Evolutionary conservation across 2,888 invertebrate genomes (phyloP), one percentile per base, ranked within the genome.

Genomic region (Helleia helle): DNA sequence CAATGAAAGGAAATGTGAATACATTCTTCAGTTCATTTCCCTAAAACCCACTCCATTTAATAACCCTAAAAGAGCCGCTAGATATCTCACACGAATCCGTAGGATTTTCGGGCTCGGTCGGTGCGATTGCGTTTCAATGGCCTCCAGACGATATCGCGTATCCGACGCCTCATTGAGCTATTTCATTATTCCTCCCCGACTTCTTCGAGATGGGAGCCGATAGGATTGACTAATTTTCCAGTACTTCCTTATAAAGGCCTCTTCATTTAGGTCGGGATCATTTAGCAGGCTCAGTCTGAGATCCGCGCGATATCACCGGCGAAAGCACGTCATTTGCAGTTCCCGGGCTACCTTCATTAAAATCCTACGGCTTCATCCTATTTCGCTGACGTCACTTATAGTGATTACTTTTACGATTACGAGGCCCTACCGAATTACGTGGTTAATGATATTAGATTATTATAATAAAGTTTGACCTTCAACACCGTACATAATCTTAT

Each of bases 31-130:
- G 59, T 68, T 76, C 75, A 75, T 84, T 79, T 79, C 67, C 76
- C 67, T 80, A 76, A 81, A 76, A 75, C 77, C 75, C 75, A 76
- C 79, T 81, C 69, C 70, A 65, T 67, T 79, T 80, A 81, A 84
- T 80, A 83, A 77, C 81, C 71, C 68, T 75, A 66, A 80, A 75
- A 65, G 75, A 70, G 67, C 67, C 66, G 65, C 60, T 52, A 65
- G 68, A 77, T 81, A 79, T 80, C 75, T 81, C 72, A 72, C 66
- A 71, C 61, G 68, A 75, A 76, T 76, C 73, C 73, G 55, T 60
- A 55, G 74, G 80, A 80, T 83, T 81, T 77, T 72, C 71, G 60
- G 65, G 58, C 63, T 63, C 54, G 59, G 46, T 45, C 59, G 55
- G 51, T 60, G 47, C 56, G 61, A 59, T 62, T 58, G 69, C 64